Conservation (phyloP, 2,888 invertebrate genomes). For the Hanleya hanleyi region DNA sequence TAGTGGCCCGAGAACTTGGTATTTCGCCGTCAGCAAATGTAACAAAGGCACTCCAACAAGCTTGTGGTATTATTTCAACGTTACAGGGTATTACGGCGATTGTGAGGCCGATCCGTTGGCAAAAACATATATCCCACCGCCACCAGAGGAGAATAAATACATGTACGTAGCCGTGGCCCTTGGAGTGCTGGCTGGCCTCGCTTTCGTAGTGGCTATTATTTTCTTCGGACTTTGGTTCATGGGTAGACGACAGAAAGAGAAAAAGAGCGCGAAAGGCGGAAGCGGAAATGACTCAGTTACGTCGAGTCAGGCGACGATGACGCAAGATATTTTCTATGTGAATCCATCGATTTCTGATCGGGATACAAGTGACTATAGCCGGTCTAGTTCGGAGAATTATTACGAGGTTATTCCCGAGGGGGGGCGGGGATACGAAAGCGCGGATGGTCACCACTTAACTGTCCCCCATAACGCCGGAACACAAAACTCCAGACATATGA, state of each 20-base stretch:
- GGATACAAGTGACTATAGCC: slow-evolving; percentile 60
- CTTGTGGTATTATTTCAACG: slow-evolving; percentile 62
- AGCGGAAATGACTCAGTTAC: slow-evolving; percentile 42
- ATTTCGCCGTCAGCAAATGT: slow-evolving; percentile 60
- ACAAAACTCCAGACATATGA: not conserved
- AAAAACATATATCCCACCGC: slow-evolving; percentile 49
- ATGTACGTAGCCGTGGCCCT: slow-evolving; percentile 56
- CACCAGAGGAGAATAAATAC: slow-evolving; percentile 36
- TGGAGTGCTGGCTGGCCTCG: slow-evolving; percentile 59
- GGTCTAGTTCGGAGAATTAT: slow-evolving; percentile 65
- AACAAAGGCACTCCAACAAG: slow-evolving; percentile 45
- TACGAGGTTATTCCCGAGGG: slow-evolving; percentile 66
- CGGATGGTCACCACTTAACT: not conserved
- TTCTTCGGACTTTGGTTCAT: slow-evolving; percentile 57
- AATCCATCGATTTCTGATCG: slow-evolving; percentile 64
- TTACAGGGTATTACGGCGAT: slow-evolving; percentile 60
- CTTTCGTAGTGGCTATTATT: slow-evolving; percentile 51
- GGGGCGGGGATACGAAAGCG: not conserved
- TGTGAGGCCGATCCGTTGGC: slow-evolving; percentile 63
- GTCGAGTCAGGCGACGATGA: slow-evolving; percentile 66
- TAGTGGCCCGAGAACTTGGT: slow-evolving; percentile 60
- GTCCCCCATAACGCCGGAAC: not conserved
- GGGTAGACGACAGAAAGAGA: slow-evolving; percentile 49
- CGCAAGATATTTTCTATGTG: slow-evolving; percentile 67
- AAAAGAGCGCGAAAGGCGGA: slow-evolving; percentile 46